Conservation (phyloP, 2,797 vertebrate genomes). For the Phoebastria nigripes region DNA sequence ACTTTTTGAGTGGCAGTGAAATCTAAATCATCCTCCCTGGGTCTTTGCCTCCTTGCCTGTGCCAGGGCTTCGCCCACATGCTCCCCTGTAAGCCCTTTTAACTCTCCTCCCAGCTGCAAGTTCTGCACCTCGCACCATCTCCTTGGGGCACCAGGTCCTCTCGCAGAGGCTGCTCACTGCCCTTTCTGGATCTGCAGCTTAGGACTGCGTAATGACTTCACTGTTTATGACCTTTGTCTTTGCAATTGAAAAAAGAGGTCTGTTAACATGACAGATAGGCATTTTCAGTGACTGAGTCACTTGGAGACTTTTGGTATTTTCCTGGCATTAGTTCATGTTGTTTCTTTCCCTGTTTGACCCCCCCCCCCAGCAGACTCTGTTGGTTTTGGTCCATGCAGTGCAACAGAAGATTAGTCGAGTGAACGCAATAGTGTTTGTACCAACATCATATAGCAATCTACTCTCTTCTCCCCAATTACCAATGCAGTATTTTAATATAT, state of each 20-base stretch:
- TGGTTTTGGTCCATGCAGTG: background rate
- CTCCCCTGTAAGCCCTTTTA: background rate
- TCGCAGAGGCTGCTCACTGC: background rate
- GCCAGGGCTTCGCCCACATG: accelerated
- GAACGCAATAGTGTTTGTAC: background rate
- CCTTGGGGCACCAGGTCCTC: background rate
- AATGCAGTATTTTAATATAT: background rate
- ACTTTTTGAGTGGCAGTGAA: background rate
- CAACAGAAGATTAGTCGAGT: background rate
- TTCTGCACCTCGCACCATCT: accelerated
- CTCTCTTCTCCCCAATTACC: background rate
- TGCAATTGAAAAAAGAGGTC: background rate
- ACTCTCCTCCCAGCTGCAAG: background rate
- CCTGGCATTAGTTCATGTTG: background rate
- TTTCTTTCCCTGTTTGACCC: background rate
- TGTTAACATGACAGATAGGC: background rate
- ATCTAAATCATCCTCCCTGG: background rate
- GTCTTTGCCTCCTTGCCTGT: background rate
- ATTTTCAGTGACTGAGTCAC: background rate
- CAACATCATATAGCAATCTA: background rate
- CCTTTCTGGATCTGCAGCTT: background rate
- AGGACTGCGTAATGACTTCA: background rate
- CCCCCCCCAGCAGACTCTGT: background rate
- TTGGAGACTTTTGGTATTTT: background rate
- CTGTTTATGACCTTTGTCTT: background rate